A percentile compares a stretch with the other conserved stretches of the same genome.
Evolutionary conservation across 2,888 invertebrate species (phyloP).

Genomic region (Polyommatus iphigenia): DNA sequence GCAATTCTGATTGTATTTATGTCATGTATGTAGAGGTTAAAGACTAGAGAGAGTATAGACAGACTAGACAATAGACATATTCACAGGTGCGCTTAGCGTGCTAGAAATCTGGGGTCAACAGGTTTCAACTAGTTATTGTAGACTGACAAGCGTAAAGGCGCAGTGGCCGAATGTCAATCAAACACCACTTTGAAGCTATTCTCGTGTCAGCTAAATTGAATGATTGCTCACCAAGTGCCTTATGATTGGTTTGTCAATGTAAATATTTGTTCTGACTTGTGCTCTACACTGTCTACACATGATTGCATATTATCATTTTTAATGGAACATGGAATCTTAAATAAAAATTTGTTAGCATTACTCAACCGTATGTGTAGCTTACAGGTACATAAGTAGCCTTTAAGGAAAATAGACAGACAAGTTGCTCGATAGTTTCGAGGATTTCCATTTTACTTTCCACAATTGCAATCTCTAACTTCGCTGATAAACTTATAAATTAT

Average conservation of each 20-base stretch:
- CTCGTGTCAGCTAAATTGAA: slow-evolving; percentile 4
- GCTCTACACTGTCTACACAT: neutral
- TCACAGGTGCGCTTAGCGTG: neutral
- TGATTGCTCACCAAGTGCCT: slow-evolving; percentile 6
- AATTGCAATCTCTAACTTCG: neutral
- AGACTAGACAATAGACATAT: neutral
- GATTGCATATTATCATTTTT: neutral
- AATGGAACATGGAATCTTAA: neutral
- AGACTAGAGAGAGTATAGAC: neutral
- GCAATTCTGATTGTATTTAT: neutral
- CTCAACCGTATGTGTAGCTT: too few species aligned
- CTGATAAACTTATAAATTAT: neutral
- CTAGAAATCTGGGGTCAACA: neutral
- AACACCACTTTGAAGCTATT: neutral
- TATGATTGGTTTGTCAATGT: slow-evolving; percentile 15
- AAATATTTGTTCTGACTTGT: neutral
- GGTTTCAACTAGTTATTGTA: slow-evolving; percentile 6
- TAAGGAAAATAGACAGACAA: neutral
- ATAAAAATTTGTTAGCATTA: too few species aligned
- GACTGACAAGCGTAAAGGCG: neutral
- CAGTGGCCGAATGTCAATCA: slow-evolving; percentile 6
- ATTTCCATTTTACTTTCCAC: neutral
- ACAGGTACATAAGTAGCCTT: too few species aligned
- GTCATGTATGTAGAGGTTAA: neutral
- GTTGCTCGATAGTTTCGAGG: neutral